Evolutionary conservation across 2,113 vertebrate genomes (phyloP).

Genomic region (Corythaixoides concolor): DNA sequence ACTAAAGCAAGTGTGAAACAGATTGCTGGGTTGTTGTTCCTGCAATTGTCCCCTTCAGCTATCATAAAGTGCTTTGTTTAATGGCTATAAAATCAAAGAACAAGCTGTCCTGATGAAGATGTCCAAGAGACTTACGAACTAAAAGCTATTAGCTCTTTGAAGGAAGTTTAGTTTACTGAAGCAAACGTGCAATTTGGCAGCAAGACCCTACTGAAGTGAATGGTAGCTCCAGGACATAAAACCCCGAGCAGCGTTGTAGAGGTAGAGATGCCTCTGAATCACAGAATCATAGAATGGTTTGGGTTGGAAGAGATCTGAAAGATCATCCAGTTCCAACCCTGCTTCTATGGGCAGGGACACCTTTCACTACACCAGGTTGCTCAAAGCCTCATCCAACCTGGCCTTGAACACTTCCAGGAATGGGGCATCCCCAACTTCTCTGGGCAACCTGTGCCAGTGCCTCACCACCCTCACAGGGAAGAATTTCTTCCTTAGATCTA

Average conservation of each 20-base stretch:
- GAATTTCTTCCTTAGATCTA: too few species aligned
- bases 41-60: conserved; percentile 68
- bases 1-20: conserved; percentile 59
- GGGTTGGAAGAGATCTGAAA: too few species aligned
- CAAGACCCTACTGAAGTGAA: background rate
- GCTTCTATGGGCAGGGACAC: too few species aligned
- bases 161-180: background rate
- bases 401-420: too few species aligned
- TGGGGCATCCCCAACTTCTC: too few species aligned
- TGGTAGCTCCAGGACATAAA: background rate
- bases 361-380: too few species aligned
- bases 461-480: too few species aligned
- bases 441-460: too few species aligned
- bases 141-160: conserved; percentile 9
- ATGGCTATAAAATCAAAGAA: conserved; percentile 54
- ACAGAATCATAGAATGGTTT: too few species aligned
- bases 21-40: conserved; percentile 61
- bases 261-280: background rate
- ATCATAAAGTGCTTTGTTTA: conserved; percentile 55
- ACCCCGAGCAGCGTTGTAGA: background rate
- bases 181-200: conserved; percentile 22
- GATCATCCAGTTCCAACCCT: too few species aligned
- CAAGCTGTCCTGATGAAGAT: conserved; percentile 66
- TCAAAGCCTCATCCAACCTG: too few species aligned
- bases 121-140: conserved; percentile 34